These are phyloP conservation scores for Toxotes jaculatrix DNA, from an alignment of 2,113 vertebrate genomes.

Conservation along the genomic window DNA sequence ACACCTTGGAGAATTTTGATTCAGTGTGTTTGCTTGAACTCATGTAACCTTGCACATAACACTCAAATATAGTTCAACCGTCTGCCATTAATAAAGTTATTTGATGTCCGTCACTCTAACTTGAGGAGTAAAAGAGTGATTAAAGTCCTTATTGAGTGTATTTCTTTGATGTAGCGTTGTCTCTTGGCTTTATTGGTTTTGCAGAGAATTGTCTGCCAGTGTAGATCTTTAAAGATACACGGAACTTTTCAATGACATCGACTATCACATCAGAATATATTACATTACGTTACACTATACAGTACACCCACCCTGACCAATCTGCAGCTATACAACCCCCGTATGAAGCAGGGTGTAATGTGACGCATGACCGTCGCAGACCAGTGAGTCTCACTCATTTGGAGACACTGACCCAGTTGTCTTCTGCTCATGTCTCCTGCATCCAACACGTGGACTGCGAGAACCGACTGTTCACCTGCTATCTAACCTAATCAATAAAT, in stretches of 20 bases:
- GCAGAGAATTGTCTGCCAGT: not conserved
- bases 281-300: not conserved
- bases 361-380: too few relatives aligned
- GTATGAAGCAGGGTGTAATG: too few relatives aligned
- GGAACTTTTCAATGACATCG: not conserved
- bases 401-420: too few relatives aligned
- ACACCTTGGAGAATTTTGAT: not conserved
- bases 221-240: not conserved
- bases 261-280: not conserved
- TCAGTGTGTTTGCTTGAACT: constrained; percentile 10
- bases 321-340: too few relatives aligned
- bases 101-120: not conserved
- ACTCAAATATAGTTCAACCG: not conserved
- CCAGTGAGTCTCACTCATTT: too few relatives aligned
- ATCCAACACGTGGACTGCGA: too few relatives aligned
- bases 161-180: not conserved
- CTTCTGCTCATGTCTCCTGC: too few relatives aligned
- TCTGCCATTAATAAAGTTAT: constrained; percentile 23
- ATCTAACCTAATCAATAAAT: too few relatives aligned
- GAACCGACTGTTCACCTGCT: too few relatives aligned
- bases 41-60: constrained; percentile 2
- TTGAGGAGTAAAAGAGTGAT: constrained; percentile 32
- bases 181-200: not conserved
- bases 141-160: constrained; percentile 33
- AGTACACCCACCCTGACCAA: too few relatives aligned